phyloP scores from a whole-genome alignment of 2,888 invertebrate species.

The Hipparchia semele region DNA sequence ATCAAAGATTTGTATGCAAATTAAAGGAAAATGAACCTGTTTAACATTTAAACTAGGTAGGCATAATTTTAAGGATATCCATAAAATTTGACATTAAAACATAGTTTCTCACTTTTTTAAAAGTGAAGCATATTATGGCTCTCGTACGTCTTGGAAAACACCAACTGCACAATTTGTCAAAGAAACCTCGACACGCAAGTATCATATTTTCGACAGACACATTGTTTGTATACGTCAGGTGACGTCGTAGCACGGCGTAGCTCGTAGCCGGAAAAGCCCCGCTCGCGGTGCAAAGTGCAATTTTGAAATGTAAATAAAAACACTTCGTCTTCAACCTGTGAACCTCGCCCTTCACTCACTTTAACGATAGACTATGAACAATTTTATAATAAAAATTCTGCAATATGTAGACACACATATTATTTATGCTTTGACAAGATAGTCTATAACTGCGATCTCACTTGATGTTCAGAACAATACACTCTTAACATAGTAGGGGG shows the following conservation, averaged over 20 bases:
- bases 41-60: no score
- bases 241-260: no score
- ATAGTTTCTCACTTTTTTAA: background rate
- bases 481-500: no score
- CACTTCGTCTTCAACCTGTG: constrained; percentile 59
- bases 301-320: constrained; percentile 81
- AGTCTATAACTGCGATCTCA: no score
- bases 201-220: constrained; percentile 75
- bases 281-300: constrained; percentile 80
- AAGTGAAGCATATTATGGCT: background rate
- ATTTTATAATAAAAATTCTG: background rate
- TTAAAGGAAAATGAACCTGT: no score
- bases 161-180: constrained; percentile 36
- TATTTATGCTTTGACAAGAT: no score
- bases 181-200: constrained; percentile 54
- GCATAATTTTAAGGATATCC: no score
- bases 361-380: background rate
- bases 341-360: constrained; percentile 25
- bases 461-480: no score
- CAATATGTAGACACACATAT: no score
- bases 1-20: no score
- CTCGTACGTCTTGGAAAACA: constrained; percentile 30
- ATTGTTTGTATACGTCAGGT: constrained; percentile 72
- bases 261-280: constrained; percentile 69
- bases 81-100: no score